Conservation (phyloP, 1,140 invertebrate genomes). For the Aphelenchoides besseyi region DNA sequence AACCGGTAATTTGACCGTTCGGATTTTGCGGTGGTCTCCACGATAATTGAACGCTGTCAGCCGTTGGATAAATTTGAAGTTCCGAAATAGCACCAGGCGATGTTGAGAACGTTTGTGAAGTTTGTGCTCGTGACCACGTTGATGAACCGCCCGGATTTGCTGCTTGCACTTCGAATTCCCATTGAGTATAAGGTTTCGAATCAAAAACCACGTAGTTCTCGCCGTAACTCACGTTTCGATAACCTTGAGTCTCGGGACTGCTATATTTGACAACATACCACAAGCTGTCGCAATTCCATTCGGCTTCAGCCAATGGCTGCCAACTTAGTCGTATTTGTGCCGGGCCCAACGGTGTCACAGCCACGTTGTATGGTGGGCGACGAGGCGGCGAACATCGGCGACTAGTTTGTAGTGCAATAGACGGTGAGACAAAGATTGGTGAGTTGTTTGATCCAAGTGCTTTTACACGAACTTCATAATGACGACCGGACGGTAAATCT, state of each 20-base stretch:
- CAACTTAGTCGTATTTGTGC: conserved; percentile 59
- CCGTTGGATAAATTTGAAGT: conserved; percentile 48
- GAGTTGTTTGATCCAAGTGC: conserved; percentile 55
- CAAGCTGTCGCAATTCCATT: conserved; percentile 61
- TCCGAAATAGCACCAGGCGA: conserved; percentile 58
- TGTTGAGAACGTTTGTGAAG: conserved; percentile 54
- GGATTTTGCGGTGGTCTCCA: conserved; percentile 58
- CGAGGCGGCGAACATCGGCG: conserved; percentile 42
- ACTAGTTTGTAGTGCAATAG: conserved; percentile 46
- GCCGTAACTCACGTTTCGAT: conserved; percentile 53
- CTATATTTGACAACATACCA: conserved; percentile 62
- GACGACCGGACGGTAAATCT: conserved; percentile 54
- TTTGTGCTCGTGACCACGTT: conserved; percentile 49
- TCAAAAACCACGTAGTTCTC: conserved; percentile 56
- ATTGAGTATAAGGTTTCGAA: conserved; percentile 60
- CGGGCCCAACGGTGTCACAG: conserved; percentile 56
- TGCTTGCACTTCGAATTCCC: conserved; percentile 61
- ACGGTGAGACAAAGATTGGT: conserved; percentile 53
- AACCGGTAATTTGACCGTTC: conserved; percentile 58
- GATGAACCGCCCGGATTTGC: conserved; percentile 61
- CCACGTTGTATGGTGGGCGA: conserved; percentile 52
- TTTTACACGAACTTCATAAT: conserved; percentile 57
- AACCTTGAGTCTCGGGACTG: conserved; percentile 58
- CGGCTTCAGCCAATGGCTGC: conserved; percentile 54
- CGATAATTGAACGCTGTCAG: conserved; percentile 58